Conservation (phyloP, 2,888 invertebrate species). For the Drosophila macrospina region DNA sequence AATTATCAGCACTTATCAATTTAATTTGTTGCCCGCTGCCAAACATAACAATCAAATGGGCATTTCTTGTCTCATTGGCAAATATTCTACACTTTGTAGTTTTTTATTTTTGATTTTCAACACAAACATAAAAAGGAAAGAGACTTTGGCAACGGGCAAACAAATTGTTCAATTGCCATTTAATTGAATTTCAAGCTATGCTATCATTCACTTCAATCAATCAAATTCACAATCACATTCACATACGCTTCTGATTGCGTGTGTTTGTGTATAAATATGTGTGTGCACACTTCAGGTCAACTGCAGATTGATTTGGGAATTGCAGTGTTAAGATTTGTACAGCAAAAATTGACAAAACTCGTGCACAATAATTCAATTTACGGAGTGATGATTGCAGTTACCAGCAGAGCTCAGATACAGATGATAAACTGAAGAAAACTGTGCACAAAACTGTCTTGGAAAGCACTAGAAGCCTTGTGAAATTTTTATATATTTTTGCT, state of each 20-base stretch:
- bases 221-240: conserved; percentile 29
- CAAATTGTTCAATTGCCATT: conserved; percentile 57
- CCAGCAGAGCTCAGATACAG: neutral
- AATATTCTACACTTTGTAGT: neutral
- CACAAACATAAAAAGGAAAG: neutral
- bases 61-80: conserved; percentile 41
- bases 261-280: neutral
- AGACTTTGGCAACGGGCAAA: neutral
- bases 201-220: conserved; percentile 35
- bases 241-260: no score
- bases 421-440: neutral
- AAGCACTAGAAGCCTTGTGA: neutral
- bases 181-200: conserved; percentile 56
- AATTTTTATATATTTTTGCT: neutral
- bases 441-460: neutral
- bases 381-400: neutral
- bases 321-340: neutral
- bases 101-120: no score
- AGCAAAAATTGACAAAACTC: neutral
- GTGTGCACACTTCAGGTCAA: conserved; percentile 11
- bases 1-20: conserved; percentile 70
- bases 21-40: conserved; percentile 40
- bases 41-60: conserved; percentile 36
- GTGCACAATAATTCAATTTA: neutral
- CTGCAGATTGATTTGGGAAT: conserved; percentile 12